These are phyloP conservation scores for Empis livida DNA, from an alignment of 2,888 invertebrate species.

Conservation along the genomic window DNA sequence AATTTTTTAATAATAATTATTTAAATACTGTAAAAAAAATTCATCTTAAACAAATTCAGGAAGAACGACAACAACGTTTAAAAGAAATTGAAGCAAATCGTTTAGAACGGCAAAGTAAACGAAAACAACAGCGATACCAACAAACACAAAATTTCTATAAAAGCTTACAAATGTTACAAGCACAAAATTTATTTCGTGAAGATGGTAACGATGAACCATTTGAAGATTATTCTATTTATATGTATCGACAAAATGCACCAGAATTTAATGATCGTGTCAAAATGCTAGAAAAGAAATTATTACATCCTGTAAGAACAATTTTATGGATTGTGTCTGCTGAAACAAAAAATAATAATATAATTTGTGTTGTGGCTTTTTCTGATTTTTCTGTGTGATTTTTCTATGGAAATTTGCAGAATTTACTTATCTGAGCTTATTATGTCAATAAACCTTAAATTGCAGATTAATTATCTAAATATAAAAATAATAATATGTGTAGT, in stretches of 20 bases:
- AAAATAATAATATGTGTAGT: no score
- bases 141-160: slow-evolving; percentile 72
- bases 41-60: slow-evolving; percentile 32
- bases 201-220: slow-evolving; percentile 50
- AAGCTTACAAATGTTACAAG: slow-evolving; percentile 73
- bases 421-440: no score
- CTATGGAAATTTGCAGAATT: background rate
- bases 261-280: slow-evolving; percentile 74
- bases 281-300: slow-evolving; percentile 62
- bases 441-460: no score
- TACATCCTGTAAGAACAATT: slow-evolving; percentile 51
- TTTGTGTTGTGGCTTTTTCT: slow-evolving; percentile 12
- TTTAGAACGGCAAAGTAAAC: slow-evolving; percentile 48
- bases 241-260: slow-evolving; percentile 74
- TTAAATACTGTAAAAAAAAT: background rate
- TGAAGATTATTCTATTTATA: slow-evolving; percentile 72
- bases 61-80: slow-evolving; percentile 60
- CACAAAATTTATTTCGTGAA: slow-evolving; percentile 49
- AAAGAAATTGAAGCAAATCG: slow-evolving; percentile 61
- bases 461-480: no score
- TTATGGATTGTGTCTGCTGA: background rate
- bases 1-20: no score
- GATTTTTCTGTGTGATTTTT: background rate
- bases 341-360: no score
- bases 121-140: slow-evolving; percentile 56